These are phyloP conservation scores for Apodemus agrarius DNA, from an alignment of 2,797 vertebrate species.

Conservation along the genomic window DNA sequence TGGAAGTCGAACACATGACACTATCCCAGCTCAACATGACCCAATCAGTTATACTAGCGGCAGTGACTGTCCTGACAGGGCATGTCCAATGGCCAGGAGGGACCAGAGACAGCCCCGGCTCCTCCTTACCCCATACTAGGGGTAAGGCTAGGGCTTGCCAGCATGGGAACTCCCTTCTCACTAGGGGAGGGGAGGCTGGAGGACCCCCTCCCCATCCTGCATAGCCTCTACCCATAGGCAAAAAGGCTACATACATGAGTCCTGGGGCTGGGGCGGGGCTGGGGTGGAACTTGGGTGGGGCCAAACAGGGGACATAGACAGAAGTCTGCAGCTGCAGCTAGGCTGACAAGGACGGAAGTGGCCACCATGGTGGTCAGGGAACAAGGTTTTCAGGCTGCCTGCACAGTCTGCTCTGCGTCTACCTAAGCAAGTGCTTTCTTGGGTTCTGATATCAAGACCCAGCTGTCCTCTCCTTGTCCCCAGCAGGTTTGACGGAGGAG, in stretches of 20 bases:
- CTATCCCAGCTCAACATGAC: neutral
- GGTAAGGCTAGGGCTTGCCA: neutral
- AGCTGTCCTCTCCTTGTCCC: too few relatives aligned
- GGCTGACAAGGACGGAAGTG: neutral
- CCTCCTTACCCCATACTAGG: neutral
- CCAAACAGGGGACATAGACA: neutral
- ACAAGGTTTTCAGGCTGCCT: neutral
- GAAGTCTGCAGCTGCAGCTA: neutral
- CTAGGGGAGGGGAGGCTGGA: neutral
- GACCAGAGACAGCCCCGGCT: neutral
- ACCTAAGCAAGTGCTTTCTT: neutral
- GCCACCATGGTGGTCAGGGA: neutral
- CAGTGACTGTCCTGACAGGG: neutral
- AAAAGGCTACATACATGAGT: neutral
- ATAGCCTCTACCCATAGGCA: too few relatives aligned
- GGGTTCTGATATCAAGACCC: neutral
- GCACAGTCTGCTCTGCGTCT: neutral
- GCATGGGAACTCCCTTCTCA: neutral
- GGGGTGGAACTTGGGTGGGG: too few relatives aligned
- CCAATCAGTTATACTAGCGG: neutral
- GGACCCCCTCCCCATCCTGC: too few relatives aligned
- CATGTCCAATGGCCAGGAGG: neutral
- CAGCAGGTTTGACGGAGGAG: neutral
- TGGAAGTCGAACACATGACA: neutral
- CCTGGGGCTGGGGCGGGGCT: neutral